A percentile compares a stretch with the other conserved stretches of the same genome.
Evolutionary conservation across 2,113 vertebrate genomes (phyloP).

Genomic region (Neodontobutis hainanensis): DNA sequence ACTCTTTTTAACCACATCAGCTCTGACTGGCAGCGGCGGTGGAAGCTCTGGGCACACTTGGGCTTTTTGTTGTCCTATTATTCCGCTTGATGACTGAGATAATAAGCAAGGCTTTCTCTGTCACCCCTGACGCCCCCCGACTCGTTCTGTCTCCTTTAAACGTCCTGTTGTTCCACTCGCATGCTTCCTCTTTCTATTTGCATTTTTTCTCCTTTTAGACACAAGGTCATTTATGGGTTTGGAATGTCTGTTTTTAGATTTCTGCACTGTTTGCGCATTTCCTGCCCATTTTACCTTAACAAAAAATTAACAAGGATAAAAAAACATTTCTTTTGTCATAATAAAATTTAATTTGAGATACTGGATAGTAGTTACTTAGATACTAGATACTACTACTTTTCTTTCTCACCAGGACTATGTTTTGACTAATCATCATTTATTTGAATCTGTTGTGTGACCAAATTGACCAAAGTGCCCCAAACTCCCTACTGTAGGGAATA

Average conservation of each 20-base stretch:
- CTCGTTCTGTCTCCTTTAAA: slow-evolving; percentile 71
- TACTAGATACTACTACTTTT: too few species aligned
- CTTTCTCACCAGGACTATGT: too few species aligned
- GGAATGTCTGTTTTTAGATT: slow-evolving; percentile 7
- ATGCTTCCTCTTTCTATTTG: slow-evolving; percentile 56
- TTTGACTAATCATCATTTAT: too few species aligned
- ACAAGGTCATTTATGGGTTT: slow-evolving; percentile 57
- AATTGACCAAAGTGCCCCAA: too few species aligned
- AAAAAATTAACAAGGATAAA: too few species aligned
- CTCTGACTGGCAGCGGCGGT: slow-evolving; percentile 34
- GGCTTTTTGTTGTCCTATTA: slow-evolving; percentile 81
- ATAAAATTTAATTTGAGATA: too few species aligned
- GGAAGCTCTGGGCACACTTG: slow-evolving; percentile 59
- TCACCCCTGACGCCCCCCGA: slow-evolving; percentile 41
- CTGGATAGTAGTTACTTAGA: too few species aligned
- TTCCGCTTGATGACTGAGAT: slow-evolving; percentile 83
- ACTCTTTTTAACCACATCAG: slow-evolving; percentile 70
- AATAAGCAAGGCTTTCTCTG: slow-evolving; percentile 77
- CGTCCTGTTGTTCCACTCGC: slow-evolving; percentile 67
- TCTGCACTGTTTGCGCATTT: neutral
- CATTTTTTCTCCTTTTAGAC: slow-evolving; percentile 49
- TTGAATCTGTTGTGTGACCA: too few species aligned
- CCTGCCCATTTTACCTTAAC: neutral
- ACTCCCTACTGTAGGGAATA: too few species aligned
- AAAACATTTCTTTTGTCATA: too few species aligned